These are phyloP conservation scores for Penaeus japonicus DNA, from an alignment of 1,140 invertebrate species.

Conservation along the genomic window DNA sequence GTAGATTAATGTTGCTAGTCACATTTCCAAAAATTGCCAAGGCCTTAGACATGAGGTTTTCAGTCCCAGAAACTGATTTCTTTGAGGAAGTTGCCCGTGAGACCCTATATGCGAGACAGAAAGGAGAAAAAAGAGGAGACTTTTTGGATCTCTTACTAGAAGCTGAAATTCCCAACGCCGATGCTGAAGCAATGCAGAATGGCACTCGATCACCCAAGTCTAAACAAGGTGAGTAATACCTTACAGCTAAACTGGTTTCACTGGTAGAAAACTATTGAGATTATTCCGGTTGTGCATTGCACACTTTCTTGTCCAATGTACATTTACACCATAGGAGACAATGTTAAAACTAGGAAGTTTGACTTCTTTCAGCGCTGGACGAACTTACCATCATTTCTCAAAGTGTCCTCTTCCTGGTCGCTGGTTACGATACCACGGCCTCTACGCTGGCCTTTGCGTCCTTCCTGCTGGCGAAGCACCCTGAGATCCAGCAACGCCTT, in stretches of 20 bases:
- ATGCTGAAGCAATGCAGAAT: neutral
- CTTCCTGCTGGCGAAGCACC: constrained; percentile 64
- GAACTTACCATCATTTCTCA: constrained; percentile 61
- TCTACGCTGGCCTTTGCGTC: constrained; percentile 62
- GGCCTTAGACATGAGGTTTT: neutral
- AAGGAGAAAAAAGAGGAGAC: constrained; percentile 60
- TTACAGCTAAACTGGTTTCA: too few relatives aligned
- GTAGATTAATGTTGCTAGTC: constrained; percentile 13
- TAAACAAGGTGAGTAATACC: neutral
- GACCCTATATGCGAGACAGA: constrained; percentile 14
- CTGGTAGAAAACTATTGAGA: too few relatives aligned
- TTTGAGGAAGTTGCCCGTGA: constrained; percentile 37
- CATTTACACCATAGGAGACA: neutral
- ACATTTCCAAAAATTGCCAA: neutral
- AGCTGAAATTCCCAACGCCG: constrained; percentile 59
- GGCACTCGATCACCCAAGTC: neutral
- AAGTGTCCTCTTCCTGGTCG: constrained; percentile 61
- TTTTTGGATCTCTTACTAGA: constrained; percentile 65
- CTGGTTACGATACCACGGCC: constrained; percentile 67
- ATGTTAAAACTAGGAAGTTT: neutral
- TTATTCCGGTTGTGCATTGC: too few relatives aligned
- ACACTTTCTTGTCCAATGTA: too few relatives aligned
- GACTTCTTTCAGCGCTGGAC: constrained; percentile 6
- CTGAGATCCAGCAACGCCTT: constrained; percentile 54
- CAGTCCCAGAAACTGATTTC: neutral